These are phyloP conservation scores for Acleris cristana DNA, from an alignment of 2,888 invertebrate species.

Conservation along the genomic window DNA sequence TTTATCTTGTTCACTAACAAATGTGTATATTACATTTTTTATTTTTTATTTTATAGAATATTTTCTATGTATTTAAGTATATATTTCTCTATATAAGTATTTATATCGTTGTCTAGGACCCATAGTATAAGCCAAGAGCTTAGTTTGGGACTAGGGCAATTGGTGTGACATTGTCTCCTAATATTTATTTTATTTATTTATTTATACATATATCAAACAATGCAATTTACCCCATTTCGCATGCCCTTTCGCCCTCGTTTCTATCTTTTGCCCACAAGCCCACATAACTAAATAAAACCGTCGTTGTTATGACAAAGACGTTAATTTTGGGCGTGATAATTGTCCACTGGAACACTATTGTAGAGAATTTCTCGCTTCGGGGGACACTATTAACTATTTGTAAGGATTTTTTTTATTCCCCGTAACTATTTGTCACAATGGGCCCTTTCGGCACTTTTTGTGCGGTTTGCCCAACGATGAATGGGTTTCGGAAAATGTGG, in stretches of 20 bases:
- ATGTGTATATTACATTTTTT: no score
- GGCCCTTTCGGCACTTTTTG: conserved; percentile 64
- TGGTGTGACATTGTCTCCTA: no score
- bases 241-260: background rate
- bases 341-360: conserved; percentile 65
- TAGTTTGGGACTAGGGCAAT: no score
- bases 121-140: no score
- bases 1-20: no score
- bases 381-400: conserved; percentile 74
- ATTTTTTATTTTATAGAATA: no score
- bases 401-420: conserved; percentile 57
- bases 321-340: conserved; percentile 78
- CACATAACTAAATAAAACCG: conserved; percentile 34
- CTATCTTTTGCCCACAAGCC: background rate
- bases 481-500: conserved; percentile 30
- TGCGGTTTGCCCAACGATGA: conserved; percentile 30
- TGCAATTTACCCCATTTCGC: background rate
- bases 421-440: conserved; percentile 70
- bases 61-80: no score
- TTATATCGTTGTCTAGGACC: no score
- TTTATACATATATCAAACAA: background rate
- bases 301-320: conserved; percentile 71
- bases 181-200: background rate
- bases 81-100: no score
- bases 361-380: conserved; percentile 76